These are phyloP conservation scores for Sepiola atlantica DNA, from an alignment of 2,888 invertebrate genomes.

Conservation along the genomic window DNA sequence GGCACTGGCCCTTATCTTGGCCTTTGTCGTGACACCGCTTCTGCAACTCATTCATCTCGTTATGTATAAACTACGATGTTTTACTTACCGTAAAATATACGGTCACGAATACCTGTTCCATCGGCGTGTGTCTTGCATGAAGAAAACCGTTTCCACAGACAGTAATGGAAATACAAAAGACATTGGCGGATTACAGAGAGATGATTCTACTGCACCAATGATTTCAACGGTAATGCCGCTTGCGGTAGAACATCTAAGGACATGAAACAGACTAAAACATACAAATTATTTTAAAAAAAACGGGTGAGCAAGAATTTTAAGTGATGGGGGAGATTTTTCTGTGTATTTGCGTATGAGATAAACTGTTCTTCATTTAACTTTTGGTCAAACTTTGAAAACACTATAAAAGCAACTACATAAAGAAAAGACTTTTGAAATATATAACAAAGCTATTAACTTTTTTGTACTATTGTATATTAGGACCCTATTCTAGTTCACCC, in stretches of 20 bases:
- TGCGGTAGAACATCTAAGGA: neutral
- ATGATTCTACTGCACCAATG: conserved; percentile 36
- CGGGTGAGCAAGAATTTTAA: neutral
- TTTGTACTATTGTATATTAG: too few species aligned
- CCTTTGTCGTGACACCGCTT: conserved; percentile 55
- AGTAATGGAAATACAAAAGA: conserved; percentile 37
- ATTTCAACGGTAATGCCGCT: conserved; percentile 33
- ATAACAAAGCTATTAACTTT: neutral
- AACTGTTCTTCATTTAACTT: neutral
- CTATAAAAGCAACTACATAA: neutral
- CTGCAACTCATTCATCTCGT: conserved; percentile 60
- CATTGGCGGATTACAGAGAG: neutral
- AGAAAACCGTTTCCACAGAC: conserved; percentile 32
- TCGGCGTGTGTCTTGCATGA: neutral
- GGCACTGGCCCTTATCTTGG: conserved; percentile 53
- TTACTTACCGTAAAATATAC: conserved; percentile 49
- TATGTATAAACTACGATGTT: conserved; percentile 56
- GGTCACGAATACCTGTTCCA: conserved; percentile 45
- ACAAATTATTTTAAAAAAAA: too few species aligned
- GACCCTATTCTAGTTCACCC: too few species aligned
- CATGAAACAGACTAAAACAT: neutral
- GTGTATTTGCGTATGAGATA: too few species aligned
- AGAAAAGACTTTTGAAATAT: neutral
- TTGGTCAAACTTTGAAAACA: neutral
- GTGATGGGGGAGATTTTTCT: neutral